Base-by-base conservation (phyloP, 2,888 invertebrate species). In the Urechis unicinctus region DNA sequence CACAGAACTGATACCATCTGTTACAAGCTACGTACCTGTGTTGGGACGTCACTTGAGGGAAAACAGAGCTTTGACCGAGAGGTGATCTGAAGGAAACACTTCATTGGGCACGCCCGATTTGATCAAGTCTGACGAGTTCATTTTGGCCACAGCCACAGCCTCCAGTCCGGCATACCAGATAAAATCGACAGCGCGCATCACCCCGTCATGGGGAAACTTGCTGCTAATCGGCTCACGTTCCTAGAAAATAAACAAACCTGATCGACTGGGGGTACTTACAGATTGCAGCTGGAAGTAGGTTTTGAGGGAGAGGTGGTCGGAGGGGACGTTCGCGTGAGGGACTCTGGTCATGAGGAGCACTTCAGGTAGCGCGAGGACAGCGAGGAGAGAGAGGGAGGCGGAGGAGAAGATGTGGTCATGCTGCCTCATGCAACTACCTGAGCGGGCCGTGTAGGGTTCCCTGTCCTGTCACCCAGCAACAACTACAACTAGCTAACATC, bases 231-330 rank as follows among this genome's bases (percentile, higher is more conserved):
- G 56, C n/a, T 56, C 48, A 21, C 31, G n/a, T 21, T 29, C 46
- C 56, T 56, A 53, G 36, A 51, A 51, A 6, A 25, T 4, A 52
- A 26, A 13, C 13, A 25, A 5, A 28, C 6, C 9, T 6, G 21
- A 22, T 45, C 6, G 9, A 17, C 22, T 22, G 13, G 13, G 41
- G 13, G 13, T 41, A n/a, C 41, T 41, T 41, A 41, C 45, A n/a
- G 17, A 45, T 9, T 9, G n/a, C 9, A 17, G 24, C 6, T 25
- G 25, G 21, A 71, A 59, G 42, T 63, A 63, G 30, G 73, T 69
- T 56, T 74, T 74, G 47, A 74, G 54, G 24, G 75, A 75, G 42
- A 76, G 60, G 57, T 76, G 76, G 59, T 76, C 76, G 17, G 75
- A 75, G 42, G 76, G 75, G 61, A 71, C 72, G 55, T 61, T 60